Conservation (phyloP, 2,797 vertebrate species). For the Poecilia velifera region DNA sequence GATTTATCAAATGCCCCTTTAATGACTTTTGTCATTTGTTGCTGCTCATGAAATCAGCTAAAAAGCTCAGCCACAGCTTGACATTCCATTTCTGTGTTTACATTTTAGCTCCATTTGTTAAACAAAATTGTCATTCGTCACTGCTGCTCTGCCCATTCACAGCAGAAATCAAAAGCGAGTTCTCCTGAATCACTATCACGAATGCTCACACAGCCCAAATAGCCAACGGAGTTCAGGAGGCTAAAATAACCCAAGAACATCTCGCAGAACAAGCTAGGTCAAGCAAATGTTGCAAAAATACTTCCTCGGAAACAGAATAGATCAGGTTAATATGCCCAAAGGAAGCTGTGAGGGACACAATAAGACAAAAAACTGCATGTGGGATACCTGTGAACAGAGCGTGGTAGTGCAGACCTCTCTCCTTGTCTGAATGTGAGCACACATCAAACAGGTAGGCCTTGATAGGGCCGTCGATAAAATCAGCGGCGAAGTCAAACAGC, state of each 20-base stretch:
- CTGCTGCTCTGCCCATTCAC: background rate
- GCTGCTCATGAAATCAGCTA: background rate
- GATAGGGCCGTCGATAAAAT: constrained; percentile 98
- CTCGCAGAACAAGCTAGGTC: background rate
- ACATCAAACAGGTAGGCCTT: constrained; percentile 99
- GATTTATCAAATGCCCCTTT: background rate
- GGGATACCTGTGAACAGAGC: constrained; percentile 93
- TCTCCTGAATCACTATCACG: background rate
- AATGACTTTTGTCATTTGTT: background rate
- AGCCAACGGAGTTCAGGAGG: background rate
- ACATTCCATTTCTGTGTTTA: background rate
- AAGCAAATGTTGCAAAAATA: background rate
- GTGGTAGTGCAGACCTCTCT: constrained; percentile 94
- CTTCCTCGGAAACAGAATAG: background rate
- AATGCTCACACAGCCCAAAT: background rate
- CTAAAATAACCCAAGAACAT: background rate
- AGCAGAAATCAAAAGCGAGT: background rate
- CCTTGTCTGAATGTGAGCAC: constrained; percentile 92
- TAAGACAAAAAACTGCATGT: background rate
- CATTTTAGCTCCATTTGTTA: background rate
- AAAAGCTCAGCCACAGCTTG: background rate
- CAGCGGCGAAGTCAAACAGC: constrained; percentile 96
- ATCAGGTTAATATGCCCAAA: background rate
- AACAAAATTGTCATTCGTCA: background rate
- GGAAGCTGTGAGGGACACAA: background rate